Evolutionary conservation across 2,797 vertebrate species (phyloP), one percentile per base, ranked within the genome.

Genomic region (Furcifer pardalis): DNA sequence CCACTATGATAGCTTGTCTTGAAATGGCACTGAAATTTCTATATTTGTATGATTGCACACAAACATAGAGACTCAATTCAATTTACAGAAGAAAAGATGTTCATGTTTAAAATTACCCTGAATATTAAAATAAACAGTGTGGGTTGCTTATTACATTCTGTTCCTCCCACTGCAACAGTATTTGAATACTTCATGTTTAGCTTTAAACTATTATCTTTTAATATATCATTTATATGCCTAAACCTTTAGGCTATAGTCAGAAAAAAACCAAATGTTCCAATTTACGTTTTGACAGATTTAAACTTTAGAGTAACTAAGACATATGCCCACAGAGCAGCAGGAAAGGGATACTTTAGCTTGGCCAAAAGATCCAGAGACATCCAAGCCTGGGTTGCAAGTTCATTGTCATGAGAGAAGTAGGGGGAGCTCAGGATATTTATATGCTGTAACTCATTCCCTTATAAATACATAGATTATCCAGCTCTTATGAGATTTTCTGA

Each of bases 121-220:
- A 85, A 74, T 12, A 84, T 76, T 37, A 83, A 90, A 90, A 92
- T 63, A 72, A 84, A 15, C 46, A 73, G 72, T 80, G 68, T 35
- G 78, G 68, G 27, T 37, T 42, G 75, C 60, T 81, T 32, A 68
- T 44, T 30, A 32, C 27, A 83, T 77, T 88, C 84, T 85, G 77
- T 77, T 73, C 44, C 25, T 75, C 30, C 37, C 68, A 79, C 65
- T 84, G 65, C 4, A 82, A 77, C 60, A 82, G n/a, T 13, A 86
- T 37, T 87, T 42, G 87, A 85, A 91, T 0, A 0, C 44, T 0
- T 79, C 13, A 83, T 88, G 30, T 46, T 74, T n/a, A 71, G 35
- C 19, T 81, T 49, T 49, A 81, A 83, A 83, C 42, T 87, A 84
- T 83, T 90, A 88, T 83, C 79, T 92, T 91, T 77, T 83, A 84